Evolutionary conservation across 2,797 vertebrate genomes (phyloP).

Genomic region (Sebastolobus altivelis): DNA sequence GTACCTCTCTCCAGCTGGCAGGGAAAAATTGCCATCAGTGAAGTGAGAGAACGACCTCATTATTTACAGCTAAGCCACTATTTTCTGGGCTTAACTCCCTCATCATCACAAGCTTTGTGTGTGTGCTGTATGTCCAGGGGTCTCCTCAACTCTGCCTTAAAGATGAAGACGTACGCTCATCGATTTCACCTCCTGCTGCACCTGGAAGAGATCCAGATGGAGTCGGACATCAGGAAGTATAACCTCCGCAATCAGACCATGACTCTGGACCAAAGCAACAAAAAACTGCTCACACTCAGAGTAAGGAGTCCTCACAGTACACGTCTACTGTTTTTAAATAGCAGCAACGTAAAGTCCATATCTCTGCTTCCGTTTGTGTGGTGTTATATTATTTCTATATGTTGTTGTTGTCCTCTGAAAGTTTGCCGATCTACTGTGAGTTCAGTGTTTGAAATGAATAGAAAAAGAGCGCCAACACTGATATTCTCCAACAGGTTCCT

Average conservation of each 20-base stretch:
- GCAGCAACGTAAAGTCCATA: background rate
- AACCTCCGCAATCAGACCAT: slow-evolving; percentile 86
- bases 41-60: slow-evolving; percentile 62
- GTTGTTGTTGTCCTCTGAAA: background rate
- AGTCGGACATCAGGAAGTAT: slow-evolving; percentile 90
- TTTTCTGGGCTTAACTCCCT: background rate
- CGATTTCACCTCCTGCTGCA: slow-evolving; percentile 90
- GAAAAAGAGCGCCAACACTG: background rate
- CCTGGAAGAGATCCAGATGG: slow-evolving; percentile 95
- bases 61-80: background rate
- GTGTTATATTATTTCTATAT: background rate
- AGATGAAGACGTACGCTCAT: slow-evolving; percentile 83
- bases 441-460: background rate
- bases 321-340: background rate
- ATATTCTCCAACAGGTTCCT: slow-evolving; percentile 85
- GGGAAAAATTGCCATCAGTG: slow-evolving; percentile 59
- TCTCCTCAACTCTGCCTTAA: slow-evolving; percentile 79
- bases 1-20: slow-evolving; percentile 53
- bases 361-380: background rate
- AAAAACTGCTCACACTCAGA: slow-evolving; percentile 83
- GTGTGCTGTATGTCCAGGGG: slow-evolving; percentile 63
- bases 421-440: background rate
- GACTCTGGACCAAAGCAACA: slow-evolving; percentile 78
- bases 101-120: background rate
- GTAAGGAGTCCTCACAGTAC: slow-evolving; percentile 66